Conservation (phyloP, 2,113 vertebrate genomes). For the Rhegmatorhina hoffmannsi region DNA sequence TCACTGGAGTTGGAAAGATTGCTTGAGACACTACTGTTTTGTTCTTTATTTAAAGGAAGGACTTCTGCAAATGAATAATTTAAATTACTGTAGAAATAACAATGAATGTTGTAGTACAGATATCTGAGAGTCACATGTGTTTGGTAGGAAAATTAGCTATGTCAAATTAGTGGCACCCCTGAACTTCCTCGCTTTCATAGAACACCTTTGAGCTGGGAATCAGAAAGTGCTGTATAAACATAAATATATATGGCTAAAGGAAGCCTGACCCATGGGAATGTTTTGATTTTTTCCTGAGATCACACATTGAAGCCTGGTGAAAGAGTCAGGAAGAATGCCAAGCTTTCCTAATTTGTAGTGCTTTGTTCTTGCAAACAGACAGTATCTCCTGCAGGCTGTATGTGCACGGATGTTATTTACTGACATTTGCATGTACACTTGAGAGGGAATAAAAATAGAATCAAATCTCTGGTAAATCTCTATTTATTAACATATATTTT, state of each 20-base stretch:
- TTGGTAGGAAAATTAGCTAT: neutral
- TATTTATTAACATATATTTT: neutral
- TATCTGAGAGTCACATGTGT: neutral
- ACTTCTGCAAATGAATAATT: neutral
- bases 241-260: neutral
- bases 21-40: neutral
- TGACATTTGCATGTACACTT: neutral
- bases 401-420: neutral
- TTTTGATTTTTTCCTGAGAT: conserved; percentile 33
- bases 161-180: neutral
- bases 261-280: conserved; percentile 32
- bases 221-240: neutral
- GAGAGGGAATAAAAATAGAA: neutral
- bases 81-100: neutral
- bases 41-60: neutral
- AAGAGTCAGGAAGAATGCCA: neutral
- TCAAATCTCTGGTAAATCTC: neutral
- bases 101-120: neutral
- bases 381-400: neutral
- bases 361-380: conserved; percentile 4
- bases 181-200: neutral
- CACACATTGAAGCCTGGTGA: neutral
- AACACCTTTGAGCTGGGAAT: neutral
- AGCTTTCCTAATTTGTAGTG: neutral
- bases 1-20: neutral